Evolutionary conservation across 1,140 invertebrate genomes (phyloP), one percentile per base, ranked within the genome.

Genomic region (Meloidogyne exigua): DNA sequence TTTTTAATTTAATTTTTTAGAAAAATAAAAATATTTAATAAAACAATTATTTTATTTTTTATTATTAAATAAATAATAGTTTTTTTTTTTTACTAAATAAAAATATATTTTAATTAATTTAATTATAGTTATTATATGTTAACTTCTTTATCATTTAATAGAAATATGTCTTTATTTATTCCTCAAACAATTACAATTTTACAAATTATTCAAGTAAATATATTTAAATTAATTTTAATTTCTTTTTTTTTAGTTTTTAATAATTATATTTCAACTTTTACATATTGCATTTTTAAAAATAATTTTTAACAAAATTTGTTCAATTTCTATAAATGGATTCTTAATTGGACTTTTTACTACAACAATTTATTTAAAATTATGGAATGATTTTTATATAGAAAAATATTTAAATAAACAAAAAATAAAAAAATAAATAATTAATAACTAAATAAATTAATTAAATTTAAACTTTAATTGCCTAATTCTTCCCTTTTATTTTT

Each of bases 181-280:
- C 88, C 88, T 42, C 89, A 90, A 76, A 39, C 87, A 18, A 90
- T 91, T 44, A 91, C 90, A n/a, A 79, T 82, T n/a, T 80, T 89
- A 23, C 90, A 91, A 82, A 85, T 91, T 36, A 68, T 86, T 11
- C 90, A 90, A 44, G 80, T n/a, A 57, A 5, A n/a, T 57, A n/a
- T n/a, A 57, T 57, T 57, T 57, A 57, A n/a, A n/a, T 57, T 57
- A 57, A 5, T 57, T 25, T 18, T 15, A 13, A 44, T 32, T 68
- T 21, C 7, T 21, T 12, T 44, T 69, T 44, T 68, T 26, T 13
- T 12, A 69, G 26, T 69, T 69, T 69, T 69, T 69, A 23, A 49
- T 69, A 12, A 69, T 69, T 69, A 39, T 69, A 25, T 69, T 36
- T 4, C 68, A 69, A 69, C 68, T 69, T 49, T 23, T 23, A 26